Evolutionary conservation across 64 coral and sea anemone genomes (phyloP).

Genomic region (Pocillopora verrucosa): DNA sequence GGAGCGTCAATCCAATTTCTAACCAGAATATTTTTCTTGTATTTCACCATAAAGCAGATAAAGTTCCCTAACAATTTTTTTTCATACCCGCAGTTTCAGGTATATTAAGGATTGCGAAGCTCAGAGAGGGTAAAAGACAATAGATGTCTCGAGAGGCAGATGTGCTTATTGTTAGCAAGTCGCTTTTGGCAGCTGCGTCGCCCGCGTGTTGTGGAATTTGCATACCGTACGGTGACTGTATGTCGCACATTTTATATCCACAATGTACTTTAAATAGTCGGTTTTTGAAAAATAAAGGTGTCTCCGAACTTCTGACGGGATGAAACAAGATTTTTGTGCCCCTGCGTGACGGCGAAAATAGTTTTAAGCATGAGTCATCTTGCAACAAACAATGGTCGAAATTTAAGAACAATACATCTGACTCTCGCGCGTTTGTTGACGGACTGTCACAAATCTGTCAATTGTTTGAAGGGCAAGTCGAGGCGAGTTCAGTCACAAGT

Average conservation of each 20-base stretch:
- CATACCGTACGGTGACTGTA: background rate
- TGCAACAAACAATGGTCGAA: background rate
- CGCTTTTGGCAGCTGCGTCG: background rate
- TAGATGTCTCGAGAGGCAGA: background rate
- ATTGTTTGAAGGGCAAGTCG: slow-evolving; percentile 40
- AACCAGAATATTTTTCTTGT: no score
- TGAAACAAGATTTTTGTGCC: background rate
- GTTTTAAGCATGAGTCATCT: background rate
- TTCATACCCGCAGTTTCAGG: background rate
- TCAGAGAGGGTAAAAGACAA: background rate
- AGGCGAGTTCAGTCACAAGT: background rate
- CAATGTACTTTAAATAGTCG: background rate
- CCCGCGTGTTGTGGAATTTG: slow-evolving; percentile 30
- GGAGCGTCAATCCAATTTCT: background rate
- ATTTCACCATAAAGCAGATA: no score
- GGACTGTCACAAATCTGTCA: slow-evolving; percentile 28
- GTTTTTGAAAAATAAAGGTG: background rate
- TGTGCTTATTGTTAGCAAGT: slow-evolving; percentile 14
- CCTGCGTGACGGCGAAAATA: background rate
- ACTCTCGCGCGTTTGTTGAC: slow-evolving; percentile 12
- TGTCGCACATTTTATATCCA: background rate
- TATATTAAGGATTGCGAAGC: background rate
- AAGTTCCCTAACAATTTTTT: background rate
- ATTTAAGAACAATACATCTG: slow-evolving; percentile 2
- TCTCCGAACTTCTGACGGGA: background rate